Conservation (phyloP, 2,888 invertebrate genomes). For the Parnassius apollo region DNA sequence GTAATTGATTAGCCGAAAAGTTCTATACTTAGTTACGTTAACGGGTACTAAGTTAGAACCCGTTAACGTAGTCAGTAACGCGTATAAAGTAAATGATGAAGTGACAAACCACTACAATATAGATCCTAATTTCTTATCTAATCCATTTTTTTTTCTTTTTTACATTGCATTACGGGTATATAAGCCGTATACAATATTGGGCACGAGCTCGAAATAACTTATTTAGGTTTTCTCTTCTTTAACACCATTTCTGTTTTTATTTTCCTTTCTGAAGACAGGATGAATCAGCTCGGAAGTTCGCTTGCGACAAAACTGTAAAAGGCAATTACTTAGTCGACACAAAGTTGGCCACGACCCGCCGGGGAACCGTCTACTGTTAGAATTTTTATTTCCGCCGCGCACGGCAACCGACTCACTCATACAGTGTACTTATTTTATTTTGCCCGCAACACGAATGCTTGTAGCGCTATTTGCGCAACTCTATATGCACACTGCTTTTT, state of each 20-base stretch:
- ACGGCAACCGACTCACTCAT: conserved; percentile 30
- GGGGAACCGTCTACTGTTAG: conserved; percentile 45
- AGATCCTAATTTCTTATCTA: no score
- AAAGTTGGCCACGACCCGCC: conserved; percentile 51
- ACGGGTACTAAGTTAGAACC: no score
- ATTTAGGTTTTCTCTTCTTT: background rate
- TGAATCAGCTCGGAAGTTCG: conserved; percentile 59
- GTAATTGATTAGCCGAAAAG: no score
- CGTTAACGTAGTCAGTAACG: no score
- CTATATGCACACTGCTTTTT: conserved; percentile 10
- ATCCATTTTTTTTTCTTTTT: no score
- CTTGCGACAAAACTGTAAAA: conserved; percentile 58
- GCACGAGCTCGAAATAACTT: background rate
- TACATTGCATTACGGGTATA: no score
- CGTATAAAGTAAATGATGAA: no score
- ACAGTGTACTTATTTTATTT: conserved; percentile 33
- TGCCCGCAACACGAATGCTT: conserved; percentile 28
- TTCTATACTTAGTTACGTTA: no score
- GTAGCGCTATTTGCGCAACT: background rate
- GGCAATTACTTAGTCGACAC: conserved; percentile 65
- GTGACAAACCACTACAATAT: no score
- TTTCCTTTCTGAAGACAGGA: conserved; percentile 21
- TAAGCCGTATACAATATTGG: background rate
- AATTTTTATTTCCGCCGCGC: conserved; percentile 37
- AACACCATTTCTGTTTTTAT: conserved; percentile 13